Evolutionary conservation across 2,888 invertebrate species (phyloP), one percentile per base, ranked within the genome.

Genomic region (Cylindroiulus punctatus): DNA sequence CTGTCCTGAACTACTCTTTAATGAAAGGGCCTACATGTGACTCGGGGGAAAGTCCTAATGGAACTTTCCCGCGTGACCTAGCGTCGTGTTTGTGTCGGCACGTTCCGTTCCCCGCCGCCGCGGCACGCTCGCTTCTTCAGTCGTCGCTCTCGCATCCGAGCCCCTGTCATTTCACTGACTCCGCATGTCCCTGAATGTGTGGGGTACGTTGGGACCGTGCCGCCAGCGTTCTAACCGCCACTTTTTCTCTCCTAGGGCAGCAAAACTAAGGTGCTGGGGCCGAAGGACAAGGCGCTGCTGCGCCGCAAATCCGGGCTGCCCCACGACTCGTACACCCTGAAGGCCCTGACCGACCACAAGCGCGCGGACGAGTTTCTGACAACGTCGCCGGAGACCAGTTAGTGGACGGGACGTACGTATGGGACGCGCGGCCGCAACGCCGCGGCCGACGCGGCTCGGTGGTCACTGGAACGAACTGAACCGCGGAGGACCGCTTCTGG

Each of bases 261-360:
- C 81, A 81, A 81, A 40, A 92, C 93, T 88, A 94, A 94, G n/a
- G n/a, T n/a, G 90, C 93, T 92, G 89, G 94, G 94, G 91, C 94
- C 93, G 92, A 94, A 94, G 93, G 96, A 94, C 91, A 96, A 96
- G 92, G 97, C 97, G 86, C 93, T 98, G 89, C 93, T 98, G 88
- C 95, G 98, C 92, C 95, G 97, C 92, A 98, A 98, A 93, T 98
- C 97, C 22, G 97, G 98, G 91, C 93, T 98, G 90, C 98, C 98
- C 84, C 96, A 97, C 90, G 98, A 98, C 92, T 94, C 95, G 89
- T 94, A 95, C 91, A 98, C 97, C 86, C 95, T 97, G 90, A 95
- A 95, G 91, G 97, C 97, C 88, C 93, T 98, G 89, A 95, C 95
- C 91, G 96, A 96, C 91, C 97, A 98, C 93, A 96, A 90, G 92